A percentile compares a stretch with the other conserved stretches of the same genome.
These are phyloP conservation scores for Heliconius congener DNA, from an alignment of 1,140 invertebrate genomes.

Conservation along the genomic window DNA sequence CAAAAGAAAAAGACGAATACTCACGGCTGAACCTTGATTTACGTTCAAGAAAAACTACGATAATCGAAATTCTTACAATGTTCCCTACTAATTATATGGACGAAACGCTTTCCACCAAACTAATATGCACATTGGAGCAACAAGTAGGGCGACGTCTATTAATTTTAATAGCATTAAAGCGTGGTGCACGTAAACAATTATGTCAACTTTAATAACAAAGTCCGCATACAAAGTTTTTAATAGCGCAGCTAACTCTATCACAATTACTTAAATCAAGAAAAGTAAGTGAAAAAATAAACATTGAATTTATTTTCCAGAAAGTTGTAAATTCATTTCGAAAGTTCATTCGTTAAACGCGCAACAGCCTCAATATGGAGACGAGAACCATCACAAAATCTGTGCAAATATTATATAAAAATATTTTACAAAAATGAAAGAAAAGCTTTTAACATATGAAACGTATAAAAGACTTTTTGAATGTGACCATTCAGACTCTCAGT, in stretches of 20 bases:
- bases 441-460: conserved; percentile 14
- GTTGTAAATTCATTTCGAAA: conserved; percentile 7
- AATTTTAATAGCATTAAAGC: conserved; percentile 41
- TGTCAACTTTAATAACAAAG: conserved; percentile 39
- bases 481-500: not conserved
- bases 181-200: conserved; percentile 41
- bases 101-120: not conserved
- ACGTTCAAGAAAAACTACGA: not conserved
- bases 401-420: conserved; percentile 2
- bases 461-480: conserved; percentile 2
- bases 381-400: not conserved
- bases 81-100: not conserved
- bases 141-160: conserved; percentile 33
- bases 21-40: not conserved
- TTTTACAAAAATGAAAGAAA: not conserved
- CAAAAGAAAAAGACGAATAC: conserved; percentile 57
- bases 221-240: conserved; percentile 42
- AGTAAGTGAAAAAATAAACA: conserved; percentile 5
- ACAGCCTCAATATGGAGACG: not conserved
- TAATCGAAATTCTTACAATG: not conserved
- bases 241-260: conserved; percentile 38
- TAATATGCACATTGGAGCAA: conserved; percentile 23
- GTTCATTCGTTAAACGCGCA: conserved; percentile 1
- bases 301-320: not conserved
- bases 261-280: conserved; percentile 9